A percentile compares a stretch with the other conserved stretches of the same genome.
These are phyloP conservation scores for Sebastes trivittatus DNA, from an alignment of 2,797 vertebrate species.

Conservation along the genomic window DNA sequence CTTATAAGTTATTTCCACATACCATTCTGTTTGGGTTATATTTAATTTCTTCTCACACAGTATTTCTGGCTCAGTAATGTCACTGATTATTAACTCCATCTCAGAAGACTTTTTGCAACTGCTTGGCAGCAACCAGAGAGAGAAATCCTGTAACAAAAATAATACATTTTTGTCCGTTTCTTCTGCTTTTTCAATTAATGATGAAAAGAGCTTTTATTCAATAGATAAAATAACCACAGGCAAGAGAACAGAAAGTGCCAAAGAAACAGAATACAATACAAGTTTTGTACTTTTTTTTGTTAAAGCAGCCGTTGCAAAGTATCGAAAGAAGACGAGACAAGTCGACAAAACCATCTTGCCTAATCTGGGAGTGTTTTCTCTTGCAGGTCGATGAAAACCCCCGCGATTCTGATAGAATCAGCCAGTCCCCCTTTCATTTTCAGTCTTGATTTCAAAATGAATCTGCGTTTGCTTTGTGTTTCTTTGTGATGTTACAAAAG, in stretches of 20 bases:
- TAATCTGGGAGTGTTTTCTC: conserved; percentile 24
- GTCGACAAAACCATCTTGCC: background rate
- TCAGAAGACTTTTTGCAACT: background rate
- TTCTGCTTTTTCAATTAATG: conserved; percentile 20
- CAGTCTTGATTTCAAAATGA: conserved; percentile 30
- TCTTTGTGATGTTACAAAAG: conserved; percentile 40
- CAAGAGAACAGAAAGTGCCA: conserved; percentile 14
- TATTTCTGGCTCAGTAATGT: background rate
- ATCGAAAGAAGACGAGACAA: background rate
- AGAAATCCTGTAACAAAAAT: background rate
- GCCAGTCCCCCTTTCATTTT: conserved; percentile 23
- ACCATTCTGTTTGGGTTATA: background rate
- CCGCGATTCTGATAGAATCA: background rate
- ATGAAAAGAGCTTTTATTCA: conserved; percentile 20
- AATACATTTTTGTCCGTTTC: background rate
- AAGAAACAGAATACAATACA: conserved; percentile 13
- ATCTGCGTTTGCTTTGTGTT: conserved; percentile 39
- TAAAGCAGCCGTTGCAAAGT: background rate
- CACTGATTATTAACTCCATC: background rate
- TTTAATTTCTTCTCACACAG: background rate
- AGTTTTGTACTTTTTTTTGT: background rate
- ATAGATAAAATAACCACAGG: conserved; percentile 24
- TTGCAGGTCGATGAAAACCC: background rate
- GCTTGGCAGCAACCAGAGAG: background rate
- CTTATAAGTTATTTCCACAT: background rate